Percentiles rank a stretch among this genome's conserved stretches.
phyloP scores from a whole-genome alignment of 2,797 vertebrate genomes.

The Calcarius lapponicus region DNA sequence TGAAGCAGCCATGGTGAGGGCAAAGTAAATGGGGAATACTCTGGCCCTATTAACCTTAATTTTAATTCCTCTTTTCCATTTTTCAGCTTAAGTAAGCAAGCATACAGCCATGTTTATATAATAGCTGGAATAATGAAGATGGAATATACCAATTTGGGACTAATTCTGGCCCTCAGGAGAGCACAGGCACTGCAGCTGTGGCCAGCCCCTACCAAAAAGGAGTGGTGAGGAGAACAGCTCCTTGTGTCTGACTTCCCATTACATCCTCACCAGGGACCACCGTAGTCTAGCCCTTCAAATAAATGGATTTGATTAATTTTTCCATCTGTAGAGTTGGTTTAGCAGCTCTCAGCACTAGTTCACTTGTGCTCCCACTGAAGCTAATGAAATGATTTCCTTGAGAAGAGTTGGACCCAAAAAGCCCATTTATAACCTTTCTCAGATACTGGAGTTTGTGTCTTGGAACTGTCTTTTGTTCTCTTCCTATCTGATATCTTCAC shows the following conservation, averaged over 20 bases:
- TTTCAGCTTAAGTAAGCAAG: constrained; percentile 62
- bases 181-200: constrained; percentile 31
- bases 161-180: constrained; percentile 60
- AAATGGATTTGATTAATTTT: constrained; percentile 48
- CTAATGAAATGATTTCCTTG: background rate
- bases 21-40: constrained; percentile 14
- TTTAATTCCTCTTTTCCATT: constrained; percentile 55
- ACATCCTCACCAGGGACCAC: constrained; percentile 24
- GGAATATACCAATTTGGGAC: constrained; percentile 58
- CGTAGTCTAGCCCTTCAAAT: background rate
- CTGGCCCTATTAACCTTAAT: constrained; percentile 52
- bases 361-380: background rate
- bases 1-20: background rate
- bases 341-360: background rate
- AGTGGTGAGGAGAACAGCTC: constrained; percentile 21
- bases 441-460: background rate
- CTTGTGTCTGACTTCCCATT: constrained; percentile 24
- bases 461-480: background rate
- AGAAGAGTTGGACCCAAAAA: background rate
- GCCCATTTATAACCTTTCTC: background rate
- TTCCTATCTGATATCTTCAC: constrained; percentile 11
- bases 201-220: background rate
- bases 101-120: constrained; percentile 51
- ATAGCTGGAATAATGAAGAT: constrained; percentile 65
- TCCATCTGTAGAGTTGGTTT: background rate